Conservation (phyloP, 2,888 invertebrate species). For the Neelides folsomi region DNA sequence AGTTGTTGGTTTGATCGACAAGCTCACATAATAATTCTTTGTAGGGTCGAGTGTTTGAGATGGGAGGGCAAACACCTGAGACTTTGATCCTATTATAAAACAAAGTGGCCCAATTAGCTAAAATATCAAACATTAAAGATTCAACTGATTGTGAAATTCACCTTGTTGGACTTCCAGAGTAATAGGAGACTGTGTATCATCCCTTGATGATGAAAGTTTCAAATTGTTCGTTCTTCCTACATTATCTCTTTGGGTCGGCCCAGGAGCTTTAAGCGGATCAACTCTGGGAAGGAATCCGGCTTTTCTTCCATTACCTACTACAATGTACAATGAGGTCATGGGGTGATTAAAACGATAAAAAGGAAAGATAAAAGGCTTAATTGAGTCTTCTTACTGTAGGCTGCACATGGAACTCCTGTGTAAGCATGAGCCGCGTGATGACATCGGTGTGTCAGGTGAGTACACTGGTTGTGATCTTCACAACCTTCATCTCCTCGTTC, state of each 20-base stretch:
- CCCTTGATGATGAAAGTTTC: neutral
- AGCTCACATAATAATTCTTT: constrained; percentile 82
- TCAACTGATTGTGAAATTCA: too few relatives aligned
- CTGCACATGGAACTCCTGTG: constrained; percentile 74
- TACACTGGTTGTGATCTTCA: constrained; percentile 67
- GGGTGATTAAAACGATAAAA: neutral
- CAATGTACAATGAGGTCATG: neutral
- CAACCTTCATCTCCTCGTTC: constrained; percentile 7
- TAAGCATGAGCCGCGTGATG: constrained; percentile 83
- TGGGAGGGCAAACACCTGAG: constrained; percentile 67
- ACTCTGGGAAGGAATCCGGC: constrained; percentile 21
- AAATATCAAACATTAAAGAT: too few relatives aligned
- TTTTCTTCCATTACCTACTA: constrained; percentile 3
- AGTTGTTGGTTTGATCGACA: constrained; percentile 55
- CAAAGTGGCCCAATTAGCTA: too few relatives aligned
- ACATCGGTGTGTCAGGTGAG: constrained; percentile 75
- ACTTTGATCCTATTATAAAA: constrained; percentile 41
- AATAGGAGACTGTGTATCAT: constrained; percentile 25
- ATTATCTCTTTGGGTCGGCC: constrained; percentile 25
- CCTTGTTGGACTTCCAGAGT: constrained; percentile 31
- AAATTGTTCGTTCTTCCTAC: too few relatives aligned
- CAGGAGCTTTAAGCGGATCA: constrained; percentile 25
- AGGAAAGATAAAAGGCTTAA: neutral
- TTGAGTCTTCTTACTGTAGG: constrained; percentile 56
- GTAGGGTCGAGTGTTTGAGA: constrained; percentile 74